Base-by-base conservation (phyloP, 2,888 invertebrate species). In the Pimpla rufipes region DNA sequence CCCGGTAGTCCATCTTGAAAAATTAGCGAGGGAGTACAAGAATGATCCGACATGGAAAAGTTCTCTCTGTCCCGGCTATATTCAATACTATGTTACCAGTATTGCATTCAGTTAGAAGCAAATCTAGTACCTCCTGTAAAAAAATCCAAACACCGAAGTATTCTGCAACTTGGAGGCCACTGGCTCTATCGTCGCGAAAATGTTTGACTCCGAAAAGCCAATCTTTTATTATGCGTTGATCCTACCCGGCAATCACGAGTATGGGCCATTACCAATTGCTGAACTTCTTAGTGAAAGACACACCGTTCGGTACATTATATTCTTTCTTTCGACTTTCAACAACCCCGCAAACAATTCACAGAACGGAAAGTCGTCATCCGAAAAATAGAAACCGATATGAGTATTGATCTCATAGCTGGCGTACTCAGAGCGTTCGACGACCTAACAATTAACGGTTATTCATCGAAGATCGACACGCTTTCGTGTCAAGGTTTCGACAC, bases 201-300 rank as follows among this genome's bases (percentile, higher is more conserved):
- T 64, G 21, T 40, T 18, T 11, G 11, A 64, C 29, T 64, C 55
- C 0, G 57, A 71, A 42, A 70, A 70, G 13, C 52, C 37, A 0
- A 40, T 70, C 2, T 70, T 37, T 7, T 70, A 68, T 6, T 68
- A 68, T 11, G 68, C 68, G 16, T 16, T 68, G 2, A 47, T 68
- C 2, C 37, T 68, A 4, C 37, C 68, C 10, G 68, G 68, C 52
- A 21, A 35, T 11, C 16, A 52, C 16, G 11, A 29, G 16, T 68
- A 52, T 2, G 62, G 70, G 8, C 76, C 76, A 11, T 37, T 81
- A n/a, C 81, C 81, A 1, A 50, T 81, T 21, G 66, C 71, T 7
- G 81, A 81, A 52, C 47, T 79, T 16, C 40, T 79, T 11, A 42
- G 37, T 8, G 42, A 40, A 37, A 21, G 23, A 7, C 75, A 80